These are phyloP conservation scores for Chesias legatella DNA, from an alignment of 2,888 invertebrate genomes.

Conservation along the genomic window DNA sequence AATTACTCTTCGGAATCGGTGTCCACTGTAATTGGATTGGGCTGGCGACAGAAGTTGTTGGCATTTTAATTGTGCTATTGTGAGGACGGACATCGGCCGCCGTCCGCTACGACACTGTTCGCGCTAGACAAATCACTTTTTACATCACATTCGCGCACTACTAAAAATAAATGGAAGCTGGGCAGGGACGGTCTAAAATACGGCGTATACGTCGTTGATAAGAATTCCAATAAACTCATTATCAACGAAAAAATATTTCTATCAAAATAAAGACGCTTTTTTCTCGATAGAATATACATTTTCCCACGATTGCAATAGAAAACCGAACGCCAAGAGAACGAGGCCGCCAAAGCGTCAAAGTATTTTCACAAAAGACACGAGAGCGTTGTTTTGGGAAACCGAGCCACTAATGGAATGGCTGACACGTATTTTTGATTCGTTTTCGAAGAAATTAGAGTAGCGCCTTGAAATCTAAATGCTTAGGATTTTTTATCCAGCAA, in stretches of 20 bases:
- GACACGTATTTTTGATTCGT: constrained; percentile 63
- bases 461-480: constrained; percentile 51
- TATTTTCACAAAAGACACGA: constrained; percentile 60
- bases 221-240: constrained; percentile 18
- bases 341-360: constrained; percentile 62
- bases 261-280: constrained; percentile 11
- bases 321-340: constrained; percentile 54
- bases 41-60: constrained; percentile 77
- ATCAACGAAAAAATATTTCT: constrained; percentile 14
- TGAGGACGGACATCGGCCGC: constrained; percentile 69
- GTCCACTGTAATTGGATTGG: constrained; percentile 79
- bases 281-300: constrained; percentile 24
- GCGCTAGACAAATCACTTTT: constrained; percentile 66
- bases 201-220: constrained; percentile 11
- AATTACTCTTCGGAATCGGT: constrained; percentile 79
- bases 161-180: constrained; percentile 9
- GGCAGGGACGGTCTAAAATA: neutral
- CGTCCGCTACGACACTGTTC: constrained; percentile 54
- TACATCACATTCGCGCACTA: constrained; percentile 41
- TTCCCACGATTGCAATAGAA: constrained; percentile 55
- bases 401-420: constrained; percentile 72
- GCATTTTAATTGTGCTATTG: constrained; percentile 81
- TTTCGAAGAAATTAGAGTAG: constrained; percentile 60
- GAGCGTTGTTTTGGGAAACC: constrained; percentile 69
- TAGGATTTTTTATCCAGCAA: constrained; percentile 16